A percentile compares a stretch with the other conserved stretches of the same genome.
Evolutionary conservation across 2,888 invertebrate species (phyloP).

Genomic region (Scrobipalpa atriplicella): DNA sequence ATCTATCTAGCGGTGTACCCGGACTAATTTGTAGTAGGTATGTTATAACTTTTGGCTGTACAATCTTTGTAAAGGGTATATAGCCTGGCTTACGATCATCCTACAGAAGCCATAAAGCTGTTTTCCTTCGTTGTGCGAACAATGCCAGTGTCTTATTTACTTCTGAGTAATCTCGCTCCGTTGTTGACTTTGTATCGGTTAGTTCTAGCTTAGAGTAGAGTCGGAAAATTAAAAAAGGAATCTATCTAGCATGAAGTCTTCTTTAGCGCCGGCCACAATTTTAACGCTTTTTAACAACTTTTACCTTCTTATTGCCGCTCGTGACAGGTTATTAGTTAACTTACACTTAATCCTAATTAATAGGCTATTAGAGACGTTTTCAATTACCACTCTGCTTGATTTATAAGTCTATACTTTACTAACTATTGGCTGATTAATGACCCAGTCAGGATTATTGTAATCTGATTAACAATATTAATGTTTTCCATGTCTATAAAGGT

Average conservation of each 20-base stretch:
- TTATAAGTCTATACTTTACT: constrained; percentile 58
- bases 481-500: constrained; percentile 34
- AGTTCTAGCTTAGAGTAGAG: too few relatives aligned
- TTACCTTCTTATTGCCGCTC: constrained; percentile 43
- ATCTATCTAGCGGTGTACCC: too few relatives aligned
- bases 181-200: too few relatives aligned
- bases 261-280: constrained; percentile 40
- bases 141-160: too few relatives aligned
- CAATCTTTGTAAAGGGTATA: too few relatives aligned
- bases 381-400: constrained; percentile 74
- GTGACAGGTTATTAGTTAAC: constrained; percentile 69
- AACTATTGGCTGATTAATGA: constrained; percentile 62
- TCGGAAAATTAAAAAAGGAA: not conserved
- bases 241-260: not conserved
- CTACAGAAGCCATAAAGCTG: too few relatives aligned
- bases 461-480: constrained; percentile 58
- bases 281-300: constrained; percentile 46
- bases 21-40: too few relatives aligned
- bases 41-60: too few relatives aligned
- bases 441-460: constrained; percentile 51
- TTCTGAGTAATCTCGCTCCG: too few relatives aligned
- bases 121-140: too few relatives aligned
- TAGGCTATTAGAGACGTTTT: constrained; percentile 75
- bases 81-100: too few relatives aligned
- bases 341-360: constrained; percentile 75